Base-by-base conservation (phyloP, 2,113 vertebrate genomes). In the Ramphastos sulfuratus region DNA sequence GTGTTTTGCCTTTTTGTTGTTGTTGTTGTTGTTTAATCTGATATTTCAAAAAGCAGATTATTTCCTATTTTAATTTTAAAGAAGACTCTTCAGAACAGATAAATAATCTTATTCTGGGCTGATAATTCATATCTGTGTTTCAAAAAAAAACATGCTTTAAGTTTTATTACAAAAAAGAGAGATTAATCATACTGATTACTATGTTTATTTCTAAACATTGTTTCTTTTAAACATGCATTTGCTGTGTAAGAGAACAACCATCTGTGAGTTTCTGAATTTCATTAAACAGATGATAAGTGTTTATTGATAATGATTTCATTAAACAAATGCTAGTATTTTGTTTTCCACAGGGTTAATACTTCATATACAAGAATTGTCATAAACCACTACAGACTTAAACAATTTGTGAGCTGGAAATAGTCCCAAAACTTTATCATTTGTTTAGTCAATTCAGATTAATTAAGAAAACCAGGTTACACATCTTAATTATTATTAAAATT, bases 221-320 rank as follows among this genome's bases (percentile, higher is more conserved):
- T 83, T 91, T 75, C 70, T 89, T n/a, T 50, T 96, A 94, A 95
- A 69, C 82, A 90, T 65, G 70, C 65, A 48, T 89, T 94, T 95
- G 61, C 59, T 81, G 35, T 71, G 18, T 77, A 92, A 88, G 52
- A 77, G 90, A 90, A 95, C 54, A 86, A 44, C 90, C 93, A 90
- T 94, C 85, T 96, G 93, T 89, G 92, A 87, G 64, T 80, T 87
- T 82, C 89, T 90, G 92, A 93, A 87, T 95, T 96, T 87, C 90
- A 95, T 94, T 94, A 96, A 94, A 94, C 61, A 94, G 93, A 91
- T 85, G 82, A 92, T 81, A 94, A 95, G 72, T 90, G 75, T 90
- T 96, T 93, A 93, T 88, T 92, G 93, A 83, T 92, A 95, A 95
- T 78, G 73, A 83, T 92, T 96, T 93, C 90, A 96, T 94, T 95